Conservation (phyloP, 2,113 vertebrate genomes). For the Tetrax tetrax region DNA sequence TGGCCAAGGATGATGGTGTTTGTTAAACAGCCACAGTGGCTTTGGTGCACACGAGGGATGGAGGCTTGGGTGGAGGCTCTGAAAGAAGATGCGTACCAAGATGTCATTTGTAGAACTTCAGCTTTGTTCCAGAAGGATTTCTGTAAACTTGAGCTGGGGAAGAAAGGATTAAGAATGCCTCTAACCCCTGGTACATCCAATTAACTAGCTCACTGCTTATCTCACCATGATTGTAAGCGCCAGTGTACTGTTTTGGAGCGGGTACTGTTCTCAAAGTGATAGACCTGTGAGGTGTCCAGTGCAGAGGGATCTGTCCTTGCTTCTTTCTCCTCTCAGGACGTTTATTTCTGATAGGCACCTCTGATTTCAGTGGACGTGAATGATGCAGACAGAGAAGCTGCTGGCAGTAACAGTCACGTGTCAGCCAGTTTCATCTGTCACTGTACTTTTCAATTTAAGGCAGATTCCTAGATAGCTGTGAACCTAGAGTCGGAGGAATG, state of each 20-base stretch:
- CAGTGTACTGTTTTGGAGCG: not conserved
- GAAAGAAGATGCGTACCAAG: not conserved
- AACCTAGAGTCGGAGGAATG: not conserved
- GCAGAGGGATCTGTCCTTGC: not conserved
- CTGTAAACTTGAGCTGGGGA: not conserved
- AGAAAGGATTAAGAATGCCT: not conserved
- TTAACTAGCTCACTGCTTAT: not conserved
- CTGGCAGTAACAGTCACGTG: not conserved
- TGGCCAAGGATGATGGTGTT: not conserved
- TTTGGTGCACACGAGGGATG: not conserved
- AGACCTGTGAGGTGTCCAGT: not conserved
- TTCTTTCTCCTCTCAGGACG: not conserved
- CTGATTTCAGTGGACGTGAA: not conserved
- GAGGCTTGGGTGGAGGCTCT: not conserved
- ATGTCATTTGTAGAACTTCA: not conserved
- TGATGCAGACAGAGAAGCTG: not conserved
- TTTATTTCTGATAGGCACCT: not conserved
- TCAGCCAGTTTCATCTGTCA: not conserved
- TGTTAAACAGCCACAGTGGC: not conserved
- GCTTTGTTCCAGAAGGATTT: not conserved
- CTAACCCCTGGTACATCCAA: not conserved
- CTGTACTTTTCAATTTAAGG: not conserved
- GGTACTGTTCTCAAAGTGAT: not conserved
- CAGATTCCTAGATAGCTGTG: conserved; percentile 28
- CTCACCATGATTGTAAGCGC: not conserved